phyloP scores from a whole-genome alignment of 2,113 vertebrate species.

The Bothrops jararaca region DNA sequence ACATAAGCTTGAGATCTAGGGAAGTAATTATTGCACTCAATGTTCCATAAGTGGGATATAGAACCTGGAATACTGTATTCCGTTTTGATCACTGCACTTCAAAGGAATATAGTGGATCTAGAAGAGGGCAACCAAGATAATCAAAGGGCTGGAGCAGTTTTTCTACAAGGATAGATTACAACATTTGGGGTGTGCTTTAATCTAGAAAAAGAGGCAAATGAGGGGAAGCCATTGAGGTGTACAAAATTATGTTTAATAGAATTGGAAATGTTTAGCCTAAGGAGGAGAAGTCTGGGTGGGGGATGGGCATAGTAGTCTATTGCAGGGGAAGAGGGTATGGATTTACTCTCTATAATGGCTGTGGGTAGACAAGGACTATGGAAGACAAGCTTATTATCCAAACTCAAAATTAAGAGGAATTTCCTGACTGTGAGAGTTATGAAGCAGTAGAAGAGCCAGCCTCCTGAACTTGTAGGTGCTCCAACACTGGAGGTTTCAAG shows the following conservation, averaged over 20 bases:
- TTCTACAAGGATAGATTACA: background rate
- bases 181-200: background rate
- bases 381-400: background rate
- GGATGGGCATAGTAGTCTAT: background rate
- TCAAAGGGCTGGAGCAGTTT: background rate
- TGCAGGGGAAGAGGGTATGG: background rate
- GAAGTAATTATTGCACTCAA: background rate
- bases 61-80: background rate
- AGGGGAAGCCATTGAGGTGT: background rate
- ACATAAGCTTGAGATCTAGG: background rate
- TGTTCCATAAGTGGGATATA: background rate
- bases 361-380: background rate
- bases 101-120: background rate
- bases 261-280: background rate
- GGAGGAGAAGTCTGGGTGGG: background rate
- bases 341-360: background rate
- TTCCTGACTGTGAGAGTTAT: background rate
- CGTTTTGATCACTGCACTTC: background rate
- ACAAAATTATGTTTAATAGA: background rate
- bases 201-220: background rate
- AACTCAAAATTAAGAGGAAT: background rate
- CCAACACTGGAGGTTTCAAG: background rate
- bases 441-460: background rate
- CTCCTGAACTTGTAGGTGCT: background rate
- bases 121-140: background rate